Conservation (phyloP, 92 coral and sea anemone species). For the Parazoanthus atlanticus region DNA sequence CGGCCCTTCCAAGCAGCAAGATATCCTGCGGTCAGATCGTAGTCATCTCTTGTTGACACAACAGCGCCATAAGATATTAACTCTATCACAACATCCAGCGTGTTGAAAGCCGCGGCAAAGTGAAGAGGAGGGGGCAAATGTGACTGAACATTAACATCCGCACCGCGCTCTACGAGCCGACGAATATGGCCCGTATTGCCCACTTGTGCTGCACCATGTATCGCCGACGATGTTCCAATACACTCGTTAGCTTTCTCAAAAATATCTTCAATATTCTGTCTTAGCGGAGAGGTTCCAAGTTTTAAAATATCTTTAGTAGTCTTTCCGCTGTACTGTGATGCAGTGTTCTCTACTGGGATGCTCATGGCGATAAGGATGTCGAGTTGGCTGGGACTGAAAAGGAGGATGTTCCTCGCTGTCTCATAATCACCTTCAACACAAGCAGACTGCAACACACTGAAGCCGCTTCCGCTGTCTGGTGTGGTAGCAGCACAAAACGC, state of each 20-base stretch:
- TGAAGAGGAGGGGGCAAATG: background rate
- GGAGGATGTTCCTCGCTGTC: background rate
- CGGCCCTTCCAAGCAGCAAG: background rate
- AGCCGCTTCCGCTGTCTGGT: background rate
- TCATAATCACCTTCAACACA: background rate
- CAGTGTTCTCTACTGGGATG: background rate
- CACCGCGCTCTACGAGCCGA: background rate
- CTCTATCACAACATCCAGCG: background rate
- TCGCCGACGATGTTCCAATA: background rate
- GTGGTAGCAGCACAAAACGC: background rate
- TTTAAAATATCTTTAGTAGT: background rate
- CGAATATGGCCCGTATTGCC: background rate
- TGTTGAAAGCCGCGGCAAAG: background rate
- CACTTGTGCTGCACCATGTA: background rate
- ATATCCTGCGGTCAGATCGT: background rate
- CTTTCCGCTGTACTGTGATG: background rate
- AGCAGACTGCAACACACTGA: conserved; percentile 13
- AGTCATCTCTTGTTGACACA: background rate
- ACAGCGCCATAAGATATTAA: background rate
- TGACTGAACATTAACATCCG: background rate
- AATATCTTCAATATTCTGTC: background rate
- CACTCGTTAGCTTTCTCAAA: background rate
- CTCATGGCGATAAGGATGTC: background rate
- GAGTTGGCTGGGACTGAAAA: background rate
- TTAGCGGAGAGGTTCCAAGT: background rate